Evolutionary conservation across 1,140 invertebrate genomes (phyloP).

Genomic region (Dysdera silvatica): DNA sequence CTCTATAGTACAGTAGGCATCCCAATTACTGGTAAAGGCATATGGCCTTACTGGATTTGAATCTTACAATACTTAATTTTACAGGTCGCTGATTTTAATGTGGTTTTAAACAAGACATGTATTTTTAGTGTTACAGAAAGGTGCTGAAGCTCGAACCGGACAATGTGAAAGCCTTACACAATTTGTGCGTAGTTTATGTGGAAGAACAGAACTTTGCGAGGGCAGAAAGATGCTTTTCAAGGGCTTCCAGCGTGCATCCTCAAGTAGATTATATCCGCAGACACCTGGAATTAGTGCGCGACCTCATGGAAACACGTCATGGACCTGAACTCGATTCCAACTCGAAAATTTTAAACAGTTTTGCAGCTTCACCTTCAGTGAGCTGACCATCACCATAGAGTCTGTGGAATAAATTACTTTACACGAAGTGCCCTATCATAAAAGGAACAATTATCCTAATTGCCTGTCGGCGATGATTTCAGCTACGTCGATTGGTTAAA

Average conservation of each 20-base stretch:
- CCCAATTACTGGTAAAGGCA: background rate
- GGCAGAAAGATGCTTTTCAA: conserved; percentile 26
- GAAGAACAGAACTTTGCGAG: conserved; percentile 17
- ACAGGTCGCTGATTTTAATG: background rate
- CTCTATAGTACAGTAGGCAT: background rate
- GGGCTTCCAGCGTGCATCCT: conserved; percentile 16
- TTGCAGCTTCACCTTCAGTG: background rate
- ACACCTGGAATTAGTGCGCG: conserved; percentile 26
- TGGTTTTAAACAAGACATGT: background rate
- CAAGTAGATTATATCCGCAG: conserved; percentile 22
- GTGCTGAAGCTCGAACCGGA: conserved; percentile 78
- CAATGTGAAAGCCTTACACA: conserved; percentile 89
- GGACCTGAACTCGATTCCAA: background rate
- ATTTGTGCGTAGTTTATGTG: conserved; percentile 80
- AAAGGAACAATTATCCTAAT: no score
- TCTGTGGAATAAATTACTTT: no score
- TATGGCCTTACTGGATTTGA: no score
- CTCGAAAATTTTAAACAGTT: no score
- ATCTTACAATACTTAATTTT: no score
- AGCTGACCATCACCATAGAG: conserved; percentile 23
- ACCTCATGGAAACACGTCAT: conserved; percentile 14
- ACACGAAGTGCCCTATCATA: no score
- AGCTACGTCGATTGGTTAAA: no score
- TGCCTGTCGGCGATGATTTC: no score
- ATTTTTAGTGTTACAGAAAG: conserved; percentile 71